A percentile compares a stretch with the other conserved stretches of the same genome.
Evolutionary conservation across 2,888 invertebrate genomes (phyloP).

Genomic region (Autographa pulchrina): DNA sequence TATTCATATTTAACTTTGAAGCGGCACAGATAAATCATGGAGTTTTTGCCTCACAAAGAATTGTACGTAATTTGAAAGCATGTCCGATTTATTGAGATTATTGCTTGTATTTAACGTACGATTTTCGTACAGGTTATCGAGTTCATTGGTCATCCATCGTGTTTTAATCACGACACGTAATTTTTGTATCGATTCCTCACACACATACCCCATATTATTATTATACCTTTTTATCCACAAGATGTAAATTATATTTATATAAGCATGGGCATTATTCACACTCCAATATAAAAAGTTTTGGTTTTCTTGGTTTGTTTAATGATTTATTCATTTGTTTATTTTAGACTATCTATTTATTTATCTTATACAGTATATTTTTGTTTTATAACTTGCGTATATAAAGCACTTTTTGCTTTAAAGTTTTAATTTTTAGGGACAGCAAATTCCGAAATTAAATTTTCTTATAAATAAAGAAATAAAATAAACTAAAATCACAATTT

Average conservation of each 20-base stretch:
- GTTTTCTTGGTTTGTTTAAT: conserved; percentile 55
- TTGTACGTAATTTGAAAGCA: conserved; percentile 65
- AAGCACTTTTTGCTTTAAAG: conserved; percentile 40
- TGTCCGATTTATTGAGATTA: conserved; percentile 64
- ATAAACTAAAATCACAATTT: background rate
- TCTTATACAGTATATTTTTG: conserved; percentile 45
- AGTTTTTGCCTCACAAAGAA: conserved; percentile 56
- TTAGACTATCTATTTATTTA: conserved; percentile 62
- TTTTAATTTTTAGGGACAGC: conserved; percentile 28
- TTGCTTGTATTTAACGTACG: conserved; percentile 70
- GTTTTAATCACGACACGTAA: conserved; percentile 69
- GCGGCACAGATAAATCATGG: conserved; percentile 59
- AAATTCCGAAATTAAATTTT: conserved; percentile 13
- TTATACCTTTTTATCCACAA: conserved; percentile 66
- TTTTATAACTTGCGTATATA: conserved; percentile 23
- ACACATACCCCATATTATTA: conserved; percentile 61
- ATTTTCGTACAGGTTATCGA: conserved; percentile 59
- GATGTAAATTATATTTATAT: conserved; percentile 79
- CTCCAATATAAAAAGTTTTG: conserved; percentile 46
- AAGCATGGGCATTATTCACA: conserved; percentile 77
- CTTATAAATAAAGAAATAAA: background rate
- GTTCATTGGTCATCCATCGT: conserved; percentile 74
- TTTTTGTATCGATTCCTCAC: conserved; percentile 65
- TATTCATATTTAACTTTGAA: conserved; percentile 64
- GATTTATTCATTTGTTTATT: conserved; percentile 53